These are phyloP conservation scores for Rhyacichthys aspro DNA, from an alignment of 2,797 vertebrate species.

Conservation along the genomic window DNA sequence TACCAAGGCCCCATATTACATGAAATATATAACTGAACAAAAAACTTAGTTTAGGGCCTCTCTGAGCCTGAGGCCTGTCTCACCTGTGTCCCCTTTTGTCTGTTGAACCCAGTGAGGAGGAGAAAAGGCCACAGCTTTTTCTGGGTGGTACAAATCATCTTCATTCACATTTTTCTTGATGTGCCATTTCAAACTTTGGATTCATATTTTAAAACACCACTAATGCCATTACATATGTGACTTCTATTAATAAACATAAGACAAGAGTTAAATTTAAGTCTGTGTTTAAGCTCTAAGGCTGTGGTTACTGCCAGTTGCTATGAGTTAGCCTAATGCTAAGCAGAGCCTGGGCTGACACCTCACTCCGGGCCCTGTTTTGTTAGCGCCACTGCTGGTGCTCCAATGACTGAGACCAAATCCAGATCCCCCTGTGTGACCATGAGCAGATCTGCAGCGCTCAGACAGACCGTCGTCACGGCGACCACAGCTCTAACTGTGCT, in stretches of 20 bases:
- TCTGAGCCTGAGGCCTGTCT: too few species aligned
- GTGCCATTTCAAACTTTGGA: too few species aligned
- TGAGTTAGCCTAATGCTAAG: conserved; percentile 46
- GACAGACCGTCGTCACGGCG: conserved; percentile 51
- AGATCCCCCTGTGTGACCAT: conserved; percentile 37
- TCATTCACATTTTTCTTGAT: too few species aligned
- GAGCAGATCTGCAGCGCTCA: conserved; percentile 48
- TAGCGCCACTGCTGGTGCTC: conserved; percentile 35
- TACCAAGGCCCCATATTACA: too few species aligned
- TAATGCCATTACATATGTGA: too few species aligned
- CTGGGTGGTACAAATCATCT: too few species aligned
- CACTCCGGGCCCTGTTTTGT: conserved; percentile 59
- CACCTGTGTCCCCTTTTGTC: too few species aligned
- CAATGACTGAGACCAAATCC: conserved; percentile 38
- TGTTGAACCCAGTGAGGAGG: too few species aligned
- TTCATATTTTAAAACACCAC: too few species aligned
- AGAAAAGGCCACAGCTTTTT: too few species aligned
- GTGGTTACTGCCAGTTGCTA: conserved; percentile 20
- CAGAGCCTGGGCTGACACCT: conserved; percentile 54
- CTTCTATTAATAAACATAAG: neutral
- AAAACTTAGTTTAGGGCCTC: too few species aligned
- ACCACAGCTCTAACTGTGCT: conserved; percentile 70
- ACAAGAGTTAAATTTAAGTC: conserved; percentile 1
- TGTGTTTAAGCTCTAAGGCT: conserved; percentile 10
- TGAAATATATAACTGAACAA: too few species aligned